Evolutionary conservation across 2,797 vertebrate genomes (phyloP), one percentile per base, ranked within the genome.

Genomic region (Tragelaphus eurycerus): DNA sequence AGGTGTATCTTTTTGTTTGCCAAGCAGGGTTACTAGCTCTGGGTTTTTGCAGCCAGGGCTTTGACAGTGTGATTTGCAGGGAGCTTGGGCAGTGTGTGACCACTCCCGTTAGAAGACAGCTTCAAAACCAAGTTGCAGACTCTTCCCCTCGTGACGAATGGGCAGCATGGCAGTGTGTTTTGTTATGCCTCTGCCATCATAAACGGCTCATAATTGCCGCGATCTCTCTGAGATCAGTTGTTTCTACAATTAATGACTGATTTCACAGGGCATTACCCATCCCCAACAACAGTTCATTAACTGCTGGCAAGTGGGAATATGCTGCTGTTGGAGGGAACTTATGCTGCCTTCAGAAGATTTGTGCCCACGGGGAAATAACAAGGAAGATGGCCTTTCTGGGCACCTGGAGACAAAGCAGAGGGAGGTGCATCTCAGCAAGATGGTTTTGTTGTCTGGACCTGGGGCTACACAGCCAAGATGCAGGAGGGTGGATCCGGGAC

Each of bases 161-260:
- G 14, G 0, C 7, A 21, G 1, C 82, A 21, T 15, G 74, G 90
- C 76, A 25, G 82, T 92, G 76, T 93, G 81, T 74, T 96, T 97
- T 96, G 96, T 86, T 96, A 59, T 89, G 55, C 89, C 74, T 67
- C 81, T 62, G 7, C 92, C 62, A 85, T 97, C 97, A 95, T n/a
- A 4, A 98, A 98, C 0, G 0, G 92, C 96, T 98, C 95, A 64
- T 98, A 98, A 98, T 98, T 98, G 97, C 98, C 71, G 55, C 0
- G 0, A 96, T 98, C 94, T 96, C 98, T 96, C 97, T 57, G 85
- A 98, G 98, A 98, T 98, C 98, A 89, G 98, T 98, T 98, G 98
- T 98, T 99, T 98, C 98, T 98, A 97, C 98, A 98, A 98, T 98
- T 98, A 98, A 98, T 96, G 97, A 98, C 98, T 98, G 98, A 98